Evolutionary conservation across 2,797 vertebrate genomes (phyloP), one percentile per base, ranked within the genome.

Genomic region (Xerus rutilus): DNA sequence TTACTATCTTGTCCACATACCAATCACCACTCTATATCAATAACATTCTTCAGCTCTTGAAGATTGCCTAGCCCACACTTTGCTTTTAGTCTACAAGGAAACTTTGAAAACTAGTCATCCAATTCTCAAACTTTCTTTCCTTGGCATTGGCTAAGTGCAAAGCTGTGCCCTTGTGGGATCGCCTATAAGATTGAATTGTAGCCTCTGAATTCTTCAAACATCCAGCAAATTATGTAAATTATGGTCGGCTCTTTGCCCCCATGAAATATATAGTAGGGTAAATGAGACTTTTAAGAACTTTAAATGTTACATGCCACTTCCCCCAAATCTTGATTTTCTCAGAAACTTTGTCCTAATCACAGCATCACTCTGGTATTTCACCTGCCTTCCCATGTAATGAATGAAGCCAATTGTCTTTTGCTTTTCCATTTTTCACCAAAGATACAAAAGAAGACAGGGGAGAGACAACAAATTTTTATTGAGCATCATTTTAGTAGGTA

Each of bases 71-170:
- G 25, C 43, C 47, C 35, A 94, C 94, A 94, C 69, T 93, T 96
- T 96, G 54, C 49, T 95, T 94, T 95, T 90, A 95, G 84, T 90
- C 47, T 92, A 67, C 52, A 73, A 93, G n/a, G 90, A 94, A 96
- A 95, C 69, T 97, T 94, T 88, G 52, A 94, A 17, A 93, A 95
- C 11, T 73, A 88, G 73, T 72, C 47, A 95, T 86, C 39, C 21
- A 82, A 65, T 78, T 97, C 90, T 88, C 77, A 92, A 85, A 84
- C 67, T 81, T 85, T 88, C 35, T 62, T 94, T 92, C 15, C 28
- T 72, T 93, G 74, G 82, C 7, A 83, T 45, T 52, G 93, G 17
- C 57, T 49, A 94, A 93, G 45, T n/a, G 62, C 43, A 96, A 95
- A 86, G 21, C 28, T 73, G 13, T 39, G 9, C n/a, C 25, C 18